Evolutionary conservation across 2,888 invertebrate species (phyloP).

Genomic region (Pyralis farinalis): DNA sequence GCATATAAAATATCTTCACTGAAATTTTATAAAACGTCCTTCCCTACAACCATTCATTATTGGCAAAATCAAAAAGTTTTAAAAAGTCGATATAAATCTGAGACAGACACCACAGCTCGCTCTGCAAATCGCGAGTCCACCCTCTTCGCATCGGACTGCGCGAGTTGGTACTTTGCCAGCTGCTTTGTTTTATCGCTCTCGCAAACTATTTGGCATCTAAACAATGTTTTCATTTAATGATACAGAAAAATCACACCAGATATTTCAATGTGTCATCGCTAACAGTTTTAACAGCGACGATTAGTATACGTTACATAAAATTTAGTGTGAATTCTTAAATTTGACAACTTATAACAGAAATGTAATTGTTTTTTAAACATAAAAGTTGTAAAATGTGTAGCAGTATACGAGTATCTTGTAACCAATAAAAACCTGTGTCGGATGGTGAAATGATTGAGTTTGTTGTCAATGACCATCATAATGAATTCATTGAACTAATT

Average conservation of each 20-base stretch:
- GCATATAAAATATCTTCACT: too few species aligned
- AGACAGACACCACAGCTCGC: conserved; percentile 35
- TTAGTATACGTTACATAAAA: conserved; percentile 27
- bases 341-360: not conserved
- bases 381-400: too few species aligned
- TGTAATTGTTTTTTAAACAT: not conserved
- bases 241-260: conserved; percentile 62
- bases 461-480: conserved; percentile 14
- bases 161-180: conserved; percentile 73
- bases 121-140: conserved; percentile 60
- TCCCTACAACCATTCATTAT: too few species aligned
- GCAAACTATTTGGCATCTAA: conserved; percentile 73
- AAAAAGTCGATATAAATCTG: too few species aligned
- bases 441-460: not conserved
- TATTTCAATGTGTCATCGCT: conserved; percentile 60
- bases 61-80: too few species aligned
- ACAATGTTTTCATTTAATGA: conserved; percentile 73
- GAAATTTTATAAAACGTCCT: too few species aligned
- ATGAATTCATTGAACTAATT: conserved; percentile 31
- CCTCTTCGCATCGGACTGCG: conserved; percentile 51
- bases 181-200: conserved; percentile 71
- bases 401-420: not conserved
- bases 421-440: not conserved
- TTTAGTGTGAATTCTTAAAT: not conserved
- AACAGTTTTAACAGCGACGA: conserved; percentile 28